Evolutionary conservation across 2,113 vertebrate genomes (phyloP), one percentile per base, ranked within the genome.

Genomic region (Athene cunicularia): DNA sequence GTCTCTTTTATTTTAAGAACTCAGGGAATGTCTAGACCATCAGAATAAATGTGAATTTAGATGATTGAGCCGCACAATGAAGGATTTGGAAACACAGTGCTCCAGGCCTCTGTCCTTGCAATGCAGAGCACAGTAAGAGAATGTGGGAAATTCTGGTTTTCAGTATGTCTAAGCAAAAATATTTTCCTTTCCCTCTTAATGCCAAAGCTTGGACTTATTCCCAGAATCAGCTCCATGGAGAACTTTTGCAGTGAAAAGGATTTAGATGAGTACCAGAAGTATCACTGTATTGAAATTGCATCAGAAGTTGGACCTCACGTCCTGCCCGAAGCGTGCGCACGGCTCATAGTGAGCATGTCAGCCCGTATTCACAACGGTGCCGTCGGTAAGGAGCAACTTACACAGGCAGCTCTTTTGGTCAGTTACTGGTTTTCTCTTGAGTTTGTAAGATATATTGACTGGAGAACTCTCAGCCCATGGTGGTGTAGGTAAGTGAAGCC

Each of bases 201-300:
- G 3, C 79, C 91, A 93, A 96, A 99, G 99, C 98, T 99, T 95
- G 98, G 98, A 90, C 97, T 99, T 83, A 98, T 99, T 98, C 99
- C 99, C 58, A 98, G 97, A 83, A 98, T 98, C 2, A 13, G 94
- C 56, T 98, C 99, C 0, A 33, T 98, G 71, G 98, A 98, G 95
- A 98, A 98, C 84, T 98, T 99, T 66, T 99, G 98, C 84, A 98
- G 97, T 35, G 90, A 98, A 95, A 97, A 71, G 22, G 93, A 98
- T 76, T 94, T 98, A 68, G 97, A 98, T 39, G 97, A 98, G 45
- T 98, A 98, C 85, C 98, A 97, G 28, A 97, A 96, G 35, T 98
- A 98, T 64, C 98, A 75, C 59, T 99, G 99, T 47, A 67, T 98
- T 49, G 98, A 99, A 92, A 94, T 98, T 70, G 98, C 98, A 33